Evolutionary conservation across 2,797 vertebrate genomes (phyloP).

Genomic region (Cuculus canorus): DNA sequence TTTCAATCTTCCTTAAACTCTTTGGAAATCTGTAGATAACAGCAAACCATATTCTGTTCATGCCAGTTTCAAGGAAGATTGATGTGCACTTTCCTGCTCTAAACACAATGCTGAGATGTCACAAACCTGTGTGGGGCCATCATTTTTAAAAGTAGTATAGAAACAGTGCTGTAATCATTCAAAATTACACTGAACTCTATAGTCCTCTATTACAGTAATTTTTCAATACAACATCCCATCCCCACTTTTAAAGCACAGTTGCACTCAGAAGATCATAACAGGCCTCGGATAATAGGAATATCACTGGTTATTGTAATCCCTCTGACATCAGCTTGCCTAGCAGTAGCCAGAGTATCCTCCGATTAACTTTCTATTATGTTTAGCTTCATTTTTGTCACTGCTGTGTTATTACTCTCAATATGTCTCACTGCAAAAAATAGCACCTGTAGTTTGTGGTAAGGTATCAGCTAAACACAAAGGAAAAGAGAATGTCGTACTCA

Average conservation of each 20-base stretch:
- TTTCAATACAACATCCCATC: slow-evolving; percentile 47
- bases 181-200: slow-evolving; percentile 17
- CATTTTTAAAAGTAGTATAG: slow-evolving; percentile 12
- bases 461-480: background rate
- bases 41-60: background rate
- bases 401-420: slow-evolving; percentile 23
- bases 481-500: background rate
- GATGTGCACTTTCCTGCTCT: background rate
- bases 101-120: background rate
- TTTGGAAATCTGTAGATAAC: slow-evolving; percentile 33
- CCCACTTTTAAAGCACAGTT: slow-evolving; percentile 38
- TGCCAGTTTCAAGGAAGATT: slow-evolving; percentile 27
- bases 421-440: background rate
- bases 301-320: slow-evolving; percentile 43
- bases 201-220: slow-evolving; percentile 51
- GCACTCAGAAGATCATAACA: slow-evolving; percentile 51
- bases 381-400: background rate
- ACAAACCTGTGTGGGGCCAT: background rate
- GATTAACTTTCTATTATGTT: slow-evolving; percentile 51
- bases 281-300: slow-evolving; percentile 56
- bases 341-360: slow-evolving; percentile 15
- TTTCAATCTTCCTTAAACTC: slow-evolving; percentile 53
- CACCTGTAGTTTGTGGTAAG: background rate
- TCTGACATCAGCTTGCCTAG: slow-evolving; percentile 10
- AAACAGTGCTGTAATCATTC: slow-evolving; percentile 37